Evolutionary conservation across 2,113 vertebrate species (phyloP).

Genomic region (Pedetes capensis): DNA sequence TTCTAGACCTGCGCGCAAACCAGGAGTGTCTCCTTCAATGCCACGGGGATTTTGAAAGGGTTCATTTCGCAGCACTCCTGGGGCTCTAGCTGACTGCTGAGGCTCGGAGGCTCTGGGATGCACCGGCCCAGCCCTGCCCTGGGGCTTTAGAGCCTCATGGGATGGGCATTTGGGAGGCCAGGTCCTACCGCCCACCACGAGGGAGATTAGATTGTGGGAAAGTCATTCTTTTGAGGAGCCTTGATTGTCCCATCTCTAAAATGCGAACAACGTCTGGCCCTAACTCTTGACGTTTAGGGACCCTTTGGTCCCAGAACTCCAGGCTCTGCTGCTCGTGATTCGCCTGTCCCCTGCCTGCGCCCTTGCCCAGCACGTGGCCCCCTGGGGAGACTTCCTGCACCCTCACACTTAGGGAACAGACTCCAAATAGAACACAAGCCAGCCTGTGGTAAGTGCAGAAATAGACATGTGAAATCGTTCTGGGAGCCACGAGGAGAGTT

Average conservation of each 20-base stretch:
- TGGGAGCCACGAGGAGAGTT: neutral
- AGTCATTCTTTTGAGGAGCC: neutral
- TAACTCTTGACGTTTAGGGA: neutral
- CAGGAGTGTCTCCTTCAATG: fast-evolving
- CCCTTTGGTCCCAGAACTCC: neutral
- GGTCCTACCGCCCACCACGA: fast-evolving
- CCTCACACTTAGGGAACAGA: neutral
- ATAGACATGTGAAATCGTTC: conserved; percentile 39
- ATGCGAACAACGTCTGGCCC: neutral
- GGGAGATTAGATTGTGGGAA: neutral
- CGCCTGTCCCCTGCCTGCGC: neutral
- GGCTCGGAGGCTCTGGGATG: neutral
- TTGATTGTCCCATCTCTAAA: neutral
- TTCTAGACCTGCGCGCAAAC: neutral
- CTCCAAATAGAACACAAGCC: conserved; percentile 15
- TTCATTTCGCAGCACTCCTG: fast-evolving
- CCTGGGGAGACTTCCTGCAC: neutral
- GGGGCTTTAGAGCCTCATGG: neutral
- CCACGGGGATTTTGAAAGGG: neutral
- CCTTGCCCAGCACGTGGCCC: neutral
- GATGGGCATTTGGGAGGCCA: neutral
- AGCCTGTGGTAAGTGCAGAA: conserved; percentile 37
- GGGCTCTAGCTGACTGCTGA: neutral
- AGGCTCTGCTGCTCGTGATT: neutral
- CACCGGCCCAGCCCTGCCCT: no score